A percentile compares a stretch with the other conserved stretches of the same genome.
These are phyloP conservation scores for Platanista minor DNA, from an alignment of 2,113 vertebrate genomes.

Conservation along the genomic window DNA sequence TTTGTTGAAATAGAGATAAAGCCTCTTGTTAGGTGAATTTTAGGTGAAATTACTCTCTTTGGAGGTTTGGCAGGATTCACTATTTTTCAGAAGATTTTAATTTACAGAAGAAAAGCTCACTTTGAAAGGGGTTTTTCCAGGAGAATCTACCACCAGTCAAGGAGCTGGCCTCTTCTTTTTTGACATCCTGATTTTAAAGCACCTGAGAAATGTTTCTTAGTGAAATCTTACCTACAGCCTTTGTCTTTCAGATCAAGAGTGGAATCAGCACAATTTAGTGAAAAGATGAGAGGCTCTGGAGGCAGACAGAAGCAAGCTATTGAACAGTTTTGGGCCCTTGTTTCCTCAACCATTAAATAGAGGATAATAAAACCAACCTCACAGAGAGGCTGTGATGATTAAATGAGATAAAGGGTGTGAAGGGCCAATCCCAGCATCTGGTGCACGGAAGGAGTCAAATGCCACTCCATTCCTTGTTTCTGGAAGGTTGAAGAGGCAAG, in stretches of 20 bases:
- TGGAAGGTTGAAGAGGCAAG: neutral
- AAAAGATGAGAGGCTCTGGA: neutral
- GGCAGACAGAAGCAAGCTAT: neutral
- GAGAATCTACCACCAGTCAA: neutral
- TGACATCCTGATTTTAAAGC: neutral
- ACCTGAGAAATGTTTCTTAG: neutral
- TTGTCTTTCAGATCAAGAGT: slow-evolving; percentile 4
- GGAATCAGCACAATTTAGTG: neutral
- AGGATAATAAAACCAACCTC: neutral
- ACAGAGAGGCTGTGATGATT: neutral
- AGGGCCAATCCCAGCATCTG: neutral
- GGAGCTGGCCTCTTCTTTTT: neutral
- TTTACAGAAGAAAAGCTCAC: slow-evolving; percentile 19
- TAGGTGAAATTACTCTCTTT: neutral
- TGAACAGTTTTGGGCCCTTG: neutral
- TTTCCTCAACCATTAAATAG: slow-evolving; percentile 30
- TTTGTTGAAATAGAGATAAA: neutral
- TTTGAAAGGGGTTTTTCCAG: neutral
- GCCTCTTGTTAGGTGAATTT: neutral
- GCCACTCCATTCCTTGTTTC: neutral
- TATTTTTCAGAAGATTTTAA: neutral
- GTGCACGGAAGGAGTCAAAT: neutral
- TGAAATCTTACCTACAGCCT: neutral
- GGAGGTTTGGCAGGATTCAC: neutral
- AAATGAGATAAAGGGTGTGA: neutral